Base-by-base conservation (phyloP, 2,113 vertebrate genomes). In the Pica pica region DNA sequence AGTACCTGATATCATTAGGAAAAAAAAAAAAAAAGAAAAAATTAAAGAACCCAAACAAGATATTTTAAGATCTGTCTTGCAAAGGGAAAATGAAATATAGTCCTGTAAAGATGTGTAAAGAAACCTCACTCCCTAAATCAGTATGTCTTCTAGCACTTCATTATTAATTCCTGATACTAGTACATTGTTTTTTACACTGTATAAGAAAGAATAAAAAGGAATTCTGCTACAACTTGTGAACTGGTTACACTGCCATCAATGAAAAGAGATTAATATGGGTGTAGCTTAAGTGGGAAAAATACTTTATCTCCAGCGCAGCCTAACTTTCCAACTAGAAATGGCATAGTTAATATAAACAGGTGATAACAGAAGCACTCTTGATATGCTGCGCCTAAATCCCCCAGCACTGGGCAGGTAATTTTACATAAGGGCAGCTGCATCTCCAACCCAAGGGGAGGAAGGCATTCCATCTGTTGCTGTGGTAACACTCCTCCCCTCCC, bases 401-500 rank as follows among this genome's bases (percentile, higher is more conserved):
- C 31, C 67, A 87, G 70, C 59, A 47, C 31, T 23, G 30, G 39
- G 26, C 26, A 65, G 73, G 80, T 53, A 65, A 90, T 75, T 55
- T 93, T 55, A 57, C 31, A 8, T 52, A 46, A 94, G 69, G 68
- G 39, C 65, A 90, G 64, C 53, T 27, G 31, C 41, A 57, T 57
- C 57, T 30, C 53, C 57, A 82, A 1, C 37, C 33, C 81, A 69
- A 67, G 53, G 85, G 56, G 70, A 70, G 83, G 81, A 84, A 84
- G 80, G 73, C 17, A 16, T 30, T 85, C 64, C 73, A 53, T 83
- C 35, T 0, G 67, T 97, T 97, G 84, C 95, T 70, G 60, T 78
- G 92, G 96, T 64, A 94, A 97, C 93, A 50, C 49, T 67, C 56
- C 87, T 82, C 84, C 87, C 84, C 47, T 81, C 88, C 84, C 71